Evolutionary conservation across 1,140 invertebrate species (phyloP).

Genomic region (Halesus radiatus): DNA sequence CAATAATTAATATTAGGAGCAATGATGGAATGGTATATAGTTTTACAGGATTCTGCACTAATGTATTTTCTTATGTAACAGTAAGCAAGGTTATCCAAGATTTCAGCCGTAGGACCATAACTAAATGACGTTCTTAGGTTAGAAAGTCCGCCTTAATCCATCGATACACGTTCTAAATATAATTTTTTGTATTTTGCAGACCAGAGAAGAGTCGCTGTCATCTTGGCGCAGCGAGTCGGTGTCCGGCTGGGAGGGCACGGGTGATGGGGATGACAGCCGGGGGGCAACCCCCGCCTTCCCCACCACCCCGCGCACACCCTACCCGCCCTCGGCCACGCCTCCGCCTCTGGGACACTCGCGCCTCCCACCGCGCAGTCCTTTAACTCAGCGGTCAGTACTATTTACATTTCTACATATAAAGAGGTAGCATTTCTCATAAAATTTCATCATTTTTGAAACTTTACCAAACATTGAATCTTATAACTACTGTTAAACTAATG

Average conservation of each 20-base stretch:
- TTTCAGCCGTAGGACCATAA: too few species aligned
- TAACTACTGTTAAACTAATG: too few species aligned
- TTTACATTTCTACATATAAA: neutral
- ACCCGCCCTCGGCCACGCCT: conserved; percentile 77
- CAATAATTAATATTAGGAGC: too few species aligned
- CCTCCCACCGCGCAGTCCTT: conserved; percentile 80
- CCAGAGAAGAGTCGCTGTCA: conserved; percentile 75
- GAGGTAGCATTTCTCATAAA: neutral
- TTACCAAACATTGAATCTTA: too few species aligned
- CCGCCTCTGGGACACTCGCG: conserved; percentile 67
- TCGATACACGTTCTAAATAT: conserved; percentile 39
- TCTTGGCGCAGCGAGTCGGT: conserved; percentile 74
- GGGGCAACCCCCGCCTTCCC: conserved; percentile 93
- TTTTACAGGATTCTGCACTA: too few species aligned
- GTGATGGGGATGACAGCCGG: conserved; percentile 69
- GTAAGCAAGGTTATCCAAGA: too few species aligned
- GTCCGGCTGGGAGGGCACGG: conserved; percentile 69
- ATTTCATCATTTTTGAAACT: neutral
- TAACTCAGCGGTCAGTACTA: conserved; percentile 74
- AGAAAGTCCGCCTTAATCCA: too few species aligned
- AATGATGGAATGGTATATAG: too few species aligned
- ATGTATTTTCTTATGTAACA: too few species aligned
- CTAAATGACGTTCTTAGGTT: too few species aligned
- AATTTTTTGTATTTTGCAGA: conserved; percentile 62
- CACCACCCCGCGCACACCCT: conserved; percentile 89